Evolutionary conservation across 2,797 vertebrate genomes (phyloP), one percentile per base, ranked within the genome.

Genomic region (Semaprochilodus insignis): DNA sequence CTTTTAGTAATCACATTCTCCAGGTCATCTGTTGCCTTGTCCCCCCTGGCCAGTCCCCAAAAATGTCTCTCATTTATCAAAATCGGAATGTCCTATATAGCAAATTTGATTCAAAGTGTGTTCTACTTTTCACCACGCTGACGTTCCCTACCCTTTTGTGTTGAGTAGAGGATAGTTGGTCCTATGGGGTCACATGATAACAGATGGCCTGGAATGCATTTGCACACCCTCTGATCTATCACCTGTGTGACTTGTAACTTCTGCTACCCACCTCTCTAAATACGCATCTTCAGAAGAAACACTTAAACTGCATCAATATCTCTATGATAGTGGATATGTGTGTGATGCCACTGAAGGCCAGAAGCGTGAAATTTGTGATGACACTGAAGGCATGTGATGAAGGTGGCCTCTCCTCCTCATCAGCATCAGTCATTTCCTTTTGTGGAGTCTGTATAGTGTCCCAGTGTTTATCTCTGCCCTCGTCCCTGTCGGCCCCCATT

Each of bases 161-260:
- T 71, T 31, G 23, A 73, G n/a, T 80, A 62, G 71, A 72, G 83
- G 55, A 55, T 54, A 25, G 11, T 81, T 48, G 54, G 62, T 74
- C 23, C 72, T 77, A 51, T 85, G 81, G 74, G 89, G 92, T 93
- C 91, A 93, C 93, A 93, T 93, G 91, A 93, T 94, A 93, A 93
- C 91, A 91, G 81, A 85, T 77, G 83, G 79, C 89, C 89, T 90
- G 83, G 84, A 92, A 91, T 90, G 88, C 86, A 86, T 76, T 90
- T 84, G 85, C 63, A 83, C 65, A 83, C 73, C 54, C 69, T 79
- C 77, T 76, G 60, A 78, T 70, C 59, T 81, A 40, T 75, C 57
- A 76, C 67, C 71, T 63, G 31, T 54, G 34, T 71, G 75, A 78
- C 52, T 76, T 71, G 57, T 79, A 60, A 74, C 77, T 83, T 59